Percentiles rank a stretch among this genome's conserved stretches.
phyloP scores from a whole-genome alignment of 2,797 vertebrate species.

The Tokudaia tokunoshimensis region DNA sequence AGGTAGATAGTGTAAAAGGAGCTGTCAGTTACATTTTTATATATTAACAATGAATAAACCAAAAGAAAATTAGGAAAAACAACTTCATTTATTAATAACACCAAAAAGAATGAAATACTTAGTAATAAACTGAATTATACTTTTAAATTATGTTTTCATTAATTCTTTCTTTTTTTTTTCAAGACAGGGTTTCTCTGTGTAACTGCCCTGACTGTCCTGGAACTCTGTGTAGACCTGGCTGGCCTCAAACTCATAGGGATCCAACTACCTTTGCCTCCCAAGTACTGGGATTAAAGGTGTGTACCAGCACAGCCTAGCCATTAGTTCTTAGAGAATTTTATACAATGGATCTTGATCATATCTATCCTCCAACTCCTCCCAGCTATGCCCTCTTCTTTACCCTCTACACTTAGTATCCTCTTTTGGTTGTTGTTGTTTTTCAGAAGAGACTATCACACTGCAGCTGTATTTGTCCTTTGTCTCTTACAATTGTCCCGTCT shows the following conservation, averaged over 20 bases:
- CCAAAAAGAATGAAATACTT: constrained; percentile 8
- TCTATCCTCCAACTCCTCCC: background rate
- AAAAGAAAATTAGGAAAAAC: background rate
- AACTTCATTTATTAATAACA: background rate
- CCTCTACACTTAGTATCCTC: background rate
- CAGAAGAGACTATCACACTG: background rate
- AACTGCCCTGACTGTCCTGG: background rate
- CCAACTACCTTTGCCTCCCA: background rate
- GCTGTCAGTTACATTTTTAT: background rate
- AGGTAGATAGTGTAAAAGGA: background rate
- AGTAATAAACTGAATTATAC: background rate
- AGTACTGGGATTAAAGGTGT: background rate
- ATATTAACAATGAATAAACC: background rate
- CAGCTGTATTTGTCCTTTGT: background rate
- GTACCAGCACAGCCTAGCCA: background rate
- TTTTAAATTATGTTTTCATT: background rate
- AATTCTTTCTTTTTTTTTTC: background rate
- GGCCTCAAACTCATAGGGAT: background rate
- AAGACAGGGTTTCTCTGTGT: background rate
- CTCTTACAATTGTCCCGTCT: background rate
- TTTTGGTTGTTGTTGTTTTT: background rate
- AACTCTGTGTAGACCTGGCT: background rate
- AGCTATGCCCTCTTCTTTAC: background rate
- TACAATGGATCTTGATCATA: background rate
- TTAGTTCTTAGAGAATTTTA: background rate